Base-by-base conservation (phyloP, 2,113 vertebrate species). In the Stegostoma tigrinum region DNA sequence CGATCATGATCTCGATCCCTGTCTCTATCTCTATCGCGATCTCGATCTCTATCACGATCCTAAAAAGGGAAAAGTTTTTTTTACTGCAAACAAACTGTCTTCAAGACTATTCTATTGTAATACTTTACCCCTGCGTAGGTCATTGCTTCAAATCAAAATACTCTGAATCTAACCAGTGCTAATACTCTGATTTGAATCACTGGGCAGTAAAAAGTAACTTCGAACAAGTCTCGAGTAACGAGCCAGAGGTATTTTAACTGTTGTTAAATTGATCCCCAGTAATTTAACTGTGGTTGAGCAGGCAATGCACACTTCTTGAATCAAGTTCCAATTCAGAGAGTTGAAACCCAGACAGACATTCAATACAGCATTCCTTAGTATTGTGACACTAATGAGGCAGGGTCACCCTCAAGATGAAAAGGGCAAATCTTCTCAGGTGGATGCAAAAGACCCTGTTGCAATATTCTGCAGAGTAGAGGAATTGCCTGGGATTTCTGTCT, bases 1-100 rank as follows among this genome's bases (percentile, higher is more conserved):
- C 89, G 89, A 93, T 93, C 89, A 19, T 21, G 61, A 66, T 93
- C 89, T 67, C 89, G 64, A 15, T 91, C 96, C 17, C 97, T 97
- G 42, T 98, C 97, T 75, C 72, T 89, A 27, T 89, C 96, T 24
- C 97, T 97, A 48, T 98, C 97, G 97, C 98, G 97, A 5, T 89
- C 86, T 96, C 98, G 98, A 96, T 98, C 98, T 96, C 98, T 97
- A 96, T 98, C 98, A 0, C 97, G 96, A 96, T 98, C 98, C 98
- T 98, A 97, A 93, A 93, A 66, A 93, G 38, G n/a, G n/a, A 7
- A 66, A 52, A 61, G 24, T 68, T 68, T 68, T 68, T 68, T 1
- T 45, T 68, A 42, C 42, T 48, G 67, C 52, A n/a, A 42, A 23
- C 38, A 42, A 38, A 83, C 17, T 80, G 38, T 38, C 90, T 95